Evolutionary conservation across 2,113 vertebrate genomes (phyloP), one percentile per base, ranked within the genome.

Genomic region (Platysternon megacephalum): DNA sequence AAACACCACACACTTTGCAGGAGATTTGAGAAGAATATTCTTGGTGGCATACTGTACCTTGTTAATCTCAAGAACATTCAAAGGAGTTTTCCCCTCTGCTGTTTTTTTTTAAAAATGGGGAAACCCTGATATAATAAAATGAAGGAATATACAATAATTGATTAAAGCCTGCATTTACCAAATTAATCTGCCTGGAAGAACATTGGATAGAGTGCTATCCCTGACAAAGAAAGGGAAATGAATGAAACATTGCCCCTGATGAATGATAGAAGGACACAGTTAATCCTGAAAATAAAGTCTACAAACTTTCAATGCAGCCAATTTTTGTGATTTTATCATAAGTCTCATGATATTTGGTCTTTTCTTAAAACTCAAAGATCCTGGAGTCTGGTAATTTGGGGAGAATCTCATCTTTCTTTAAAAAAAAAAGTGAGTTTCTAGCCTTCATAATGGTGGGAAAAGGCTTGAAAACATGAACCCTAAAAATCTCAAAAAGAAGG

Each of bases 221-320:
- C 56, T 93, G 28, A 2, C n/a, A 7, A 26, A 79, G 35, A 3
- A 83, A 8, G 3, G 5, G 21, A 78, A 93, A 51, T 9, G 86
- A 93, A 90, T 52, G 10, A 35, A 22, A 72, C 5, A 39, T 52
- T 52, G 32, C 5, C 39, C 2, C 68, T 42, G 74, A 2, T 58
- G 29, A 21, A 1, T 0, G 0, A 11, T n/a, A 5, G 1, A 79
- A 3, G 2, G 84, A 89, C n/a, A 78, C 1, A 21, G 6, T 72
- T 58, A 29, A 88, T 51, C 85, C 78, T 44, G 14, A 81, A 55
- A 83, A 12, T 55, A 10, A 52, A 19, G 52, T 6, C 2, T 82
- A 12, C 48, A 19, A 56, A 8, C 2, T 82, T 81, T 79, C 82
- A 44, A 3, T 46, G 55, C 1, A 83, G 19, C 51, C 24, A 85